Evolutionary conservation across 2,888 invertebrate species (phyloP).

Genomic region (Agonopterix arenella): DNA sequence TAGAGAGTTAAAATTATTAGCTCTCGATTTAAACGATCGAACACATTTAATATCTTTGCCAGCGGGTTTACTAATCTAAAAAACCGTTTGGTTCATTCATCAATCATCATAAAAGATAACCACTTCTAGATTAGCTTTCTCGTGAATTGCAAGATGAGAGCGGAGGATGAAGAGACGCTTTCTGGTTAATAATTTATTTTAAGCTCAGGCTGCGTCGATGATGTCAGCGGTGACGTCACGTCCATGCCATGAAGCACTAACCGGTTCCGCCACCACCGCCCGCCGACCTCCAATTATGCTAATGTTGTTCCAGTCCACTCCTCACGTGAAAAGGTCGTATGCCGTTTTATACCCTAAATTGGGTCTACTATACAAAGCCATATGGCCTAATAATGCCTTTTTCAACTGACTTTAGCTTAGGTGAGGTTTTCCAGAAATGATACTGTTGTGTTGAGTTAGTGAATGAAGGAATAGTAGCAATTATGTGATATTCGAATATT

Average conservation of each 20-base stretch:
- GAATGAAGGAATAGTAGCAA: too few relatives aligned
- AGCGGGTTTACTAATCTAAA: neutral
- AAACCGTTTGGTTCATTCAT: neutral
- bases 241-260: slow-evolving; percentile 40
- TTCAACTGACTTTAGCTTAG: too few relatives aligned
- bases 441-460: too few relatives aligned
- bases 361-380: slow-evolving; percentile 10
- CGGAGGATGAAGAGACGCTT: neutral
- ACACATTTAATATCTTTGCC: neutral
- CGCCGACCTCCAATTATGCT: slow-evolving; percentile 67
- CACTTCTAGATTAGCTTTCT: neutral
- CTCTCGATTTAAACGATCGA: neutral
- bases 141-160: neutral
- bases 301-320: slow-evolving; percentile 48
- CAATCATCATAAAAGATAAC: neutral
- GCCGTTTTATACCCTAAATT: slow-evolving; percentile 21
- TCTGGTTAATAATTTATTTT: slow-evolving; percentile 5
- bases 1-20: neutral
- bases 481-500: too few relatives aligned
- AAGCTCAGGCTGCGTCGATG: slow-evolving; percentile 27
- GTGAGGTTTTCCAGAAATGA: too few relatives aligned
- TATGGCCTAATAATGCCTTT: neutral
- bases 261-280: slow-evolving; percentile 41
- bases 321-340: slow-evolving; percentile 26
- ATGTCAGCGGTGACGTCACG: slow-evolving; percentile 65